Evolutionary conservation across 37 sponge, comb jelly and placozoan genomes (phyloP).

Genomic region (Halichondria panicea): DNA sequence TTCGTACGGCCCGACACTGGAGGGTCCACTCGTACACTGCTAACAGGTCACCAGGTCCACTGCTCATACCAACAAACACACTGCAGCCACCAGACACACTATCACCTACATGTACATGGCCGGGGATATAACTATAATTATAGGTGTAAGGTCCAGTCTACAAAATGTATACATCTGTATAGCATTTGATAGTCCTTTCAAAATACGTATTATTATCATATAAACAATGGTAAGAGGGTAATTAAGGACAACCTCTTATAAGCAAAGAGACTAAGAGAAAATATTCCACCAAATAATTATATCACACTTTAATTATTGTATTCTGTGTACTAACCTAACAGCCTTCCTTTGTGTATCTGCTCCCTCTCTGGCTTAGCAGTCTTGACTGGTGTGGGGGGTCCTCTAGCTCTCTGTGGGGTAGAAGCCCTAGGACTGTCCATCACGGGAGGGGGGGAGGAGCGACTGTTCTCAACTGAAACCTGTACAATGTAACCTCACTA

Average conservation of each 20-base stretch:
- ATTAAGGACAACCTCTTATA: too few species aligned
- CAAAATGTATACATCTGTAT: background rate
- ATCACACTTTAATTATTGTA: too few species aligned
- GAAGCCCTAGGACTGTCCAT: background rate
- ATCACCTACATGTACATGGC: conserved; percentile 21
- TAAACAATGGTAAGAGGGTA: too few species aligned
- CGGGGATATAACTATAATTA: background rate
- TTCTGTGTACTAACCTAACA: conserved; percentile 37
- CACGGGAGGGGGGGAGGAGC: conserved; percentile 1
- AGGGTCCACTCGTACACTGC: conserved; percentile 71
- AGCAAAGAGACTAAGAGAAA: too few species aligned
- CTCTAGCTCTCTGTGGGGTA: background rate
- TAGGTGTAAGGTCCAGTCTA: background rate
- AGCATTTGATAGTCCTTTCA: background rate
- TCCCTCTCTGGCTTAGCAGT: background rate
- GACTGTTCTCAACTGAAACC: too few species aligned
- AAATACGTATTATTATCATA: background rate
- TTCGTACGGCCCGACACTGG: conserved; percentile 45
- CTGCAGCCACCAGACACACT: conserved; percentile 40
- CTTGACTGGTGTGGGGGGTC: background rate
- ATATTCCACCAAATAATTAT: too few species aligned
- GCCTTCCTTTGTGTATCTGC: conserved; percentile 53
- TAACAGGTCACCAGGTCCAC: conserved; percentile 56
- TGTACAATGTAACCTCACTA: too few species aligned
- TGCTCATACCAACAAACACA: conserved; percentile 63